Evolutionary conservation across 1,140 invertebrate species (phyloP).

Genomic region (Drosophila bocqueti): DNA sequence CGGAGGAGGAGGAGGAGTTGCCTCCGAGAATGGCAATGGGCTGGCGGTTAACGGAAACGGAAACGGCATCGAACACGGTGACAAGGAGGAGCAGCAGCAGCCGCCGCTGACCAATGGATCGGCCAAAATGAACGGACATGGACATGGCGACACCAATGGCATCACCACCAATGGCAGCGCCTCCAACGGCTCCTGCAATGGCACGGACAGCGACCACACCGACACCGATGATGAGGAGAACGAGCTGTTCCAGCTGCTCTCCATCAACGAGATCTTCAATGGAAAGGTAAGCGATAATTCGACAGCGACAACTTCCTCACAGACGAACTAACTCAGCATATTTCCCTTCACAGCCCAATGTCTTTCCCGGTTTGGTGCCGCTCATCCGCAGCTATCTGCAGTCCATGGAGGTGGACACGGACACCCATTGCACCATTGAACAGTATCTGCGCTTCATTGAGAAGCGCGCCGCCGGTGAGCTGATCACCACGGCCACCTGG

Average conservation of each 20-base stretch:
- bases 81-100: slow-evolving; percentile 24
- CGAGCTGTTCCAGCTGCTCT: slow-evolving; percentile 88
- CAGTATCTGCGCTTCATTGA: slow-evolving; percentile 98
- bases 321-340: neutral
- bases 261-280: slow-evolving; percentile 98
- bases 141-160: slow-evolving; percentile 58
- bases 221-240: slow-evolving; percentile 75
- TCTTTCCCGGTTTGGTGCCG: slow-evolving; percentile 97
- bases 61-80: slow-evolving; percentile 10
- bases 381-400: slow-evolving; percentile 97
- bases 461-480: slow-evolving; percentile 93
- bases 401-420: slow-evolving; percentile 97
- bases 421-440: slow-evolving; percentile 98
- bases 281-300: slow-evolving; percentile 90
- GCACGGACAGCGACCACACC: slow-evolving; percentile 69
- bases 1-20: neutral
- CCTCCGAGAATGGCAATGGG: slow-evolving; percentile 12
- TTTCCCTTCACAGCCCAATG: slow-evolving; percentile 86
- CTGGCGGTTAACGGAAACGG: slow-evolving; percentile 30
- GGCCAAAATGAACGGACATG: slow-evolving; percentile 73
- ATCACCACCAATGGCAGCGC: slow-evolving; percentile 39
- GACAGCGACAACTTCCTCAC: no score
- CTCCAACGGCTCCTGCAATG: slow-evolving; percentile 71
- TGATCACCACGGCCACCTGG: slow-evolving; percentile 95
- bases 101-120: slow-evolving; percentile 40